These are phyloP conservation scores for Noctilio leporinus DNA, from an alignment of 2,113 vertebrate species.

Conservation along the genomic window DNA sequence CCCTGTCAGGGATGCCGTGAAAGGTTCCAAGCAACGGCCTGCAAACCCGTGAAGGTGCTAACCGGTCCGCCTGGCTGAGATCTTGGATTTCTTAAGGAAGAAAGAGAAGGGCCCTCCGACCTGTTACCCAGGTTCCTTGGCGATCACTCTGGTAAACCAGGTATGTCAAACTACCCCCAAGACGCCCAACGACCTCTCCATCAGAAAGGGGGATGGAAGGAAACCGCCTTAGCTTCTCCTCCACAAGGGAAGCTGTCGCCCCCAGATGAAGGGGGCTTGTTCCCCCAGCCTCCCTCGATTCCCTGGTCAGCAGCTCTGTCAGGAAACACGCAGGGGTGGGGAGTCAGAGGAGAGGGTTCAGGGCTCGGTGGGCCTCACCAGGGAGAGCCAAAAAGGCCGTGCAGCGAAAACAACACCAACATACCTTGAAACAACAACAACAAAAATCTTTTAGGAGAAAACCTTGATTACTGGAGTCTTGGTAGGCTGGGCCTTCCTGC, in stretches of 20 bases:
- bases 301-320: neutral
- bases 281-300: neutral
- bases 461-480: neutral
- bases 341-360: neutral
- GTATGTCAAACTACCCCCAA: neutral
- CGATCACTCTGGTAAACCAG: neutral
- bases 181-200: neutral
- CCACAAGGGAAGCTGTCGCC: neutral
- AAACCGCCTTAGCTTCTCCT: neutral
- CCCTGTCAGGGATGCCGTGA: neutral
- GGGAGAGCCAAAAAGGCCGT: neutral
- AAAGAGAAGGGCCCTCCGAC: neutral
- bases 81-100: neutral
- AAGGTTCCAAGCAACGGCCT: neutral
- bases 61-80: accelerated
- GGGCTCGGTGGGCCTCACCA: neutral
- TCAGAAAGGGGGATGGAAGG: neutral
- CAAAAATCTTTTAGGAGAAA: neutral
- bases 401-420: neutral
- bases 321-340: neutral
- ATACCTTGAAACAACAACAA: neutral
- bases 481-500: neutral
- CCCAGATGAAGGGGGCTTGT: neutral
- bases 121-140: neutral
- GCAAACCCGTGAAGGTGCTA: neutral